Evolutionary conservation across 2,888 invertebrate genomes (phyloP), one percentile per base, ranked within the genome.

Genomic region (Rapana venosa): DNA sequence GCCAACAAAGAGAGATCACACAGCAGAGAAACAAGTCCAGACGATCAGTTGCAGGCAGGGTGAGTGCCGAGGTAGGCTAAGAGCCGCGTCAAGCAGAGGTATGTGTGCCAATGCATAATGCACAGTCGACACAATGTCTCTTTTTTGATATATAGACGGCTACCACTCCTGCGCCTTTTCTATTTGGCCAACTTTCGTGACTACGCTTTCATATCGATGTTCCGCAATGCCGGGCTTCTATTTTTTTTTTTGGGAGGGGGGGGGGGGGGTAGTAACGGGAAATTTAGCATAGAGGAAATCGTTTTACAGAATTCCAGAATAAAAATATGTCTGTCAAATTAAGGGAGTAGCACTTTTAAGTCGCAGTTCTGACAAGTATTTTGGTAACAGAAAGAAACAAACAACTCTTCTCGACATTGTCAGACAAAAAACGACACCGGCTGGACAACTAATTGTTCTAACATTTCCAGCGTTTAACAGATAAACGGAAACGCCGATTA

Each of bases 101-200:
- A n/a, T n/a, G 74, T n/a, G 30, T 74, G 74, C 26, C 74, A 74
- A 74, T 74, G 74, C 74, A 74, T 74, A 74, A 74, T 74, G 74
- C n/a, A 74, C 74, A n/a, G n/a, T 74, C 74, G n/a, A 74, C 74
- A 74, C 74, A 74, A 74, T 74, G 6, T n/a, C 13, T 26, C n/a
- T n/a, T 74, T 70, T 74, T 30, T 74, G 74, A n/a, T 74, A n/a
- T 30, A 30, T 74, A 74, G 74, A 30, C 17, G 66, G 30, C 74
- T n/a, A 30, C 17, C 20, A 22, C n/a, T 13, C 13, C 74, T n/a
- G n/a, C 13, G n/a, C 74, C 74, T 26, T 74, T 13, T 79, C 32
- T 47, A 47, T 26, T 66, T 66, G 26, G 1, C 74, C 74, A 74
- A 74, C 74, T 74, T 26, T n/a, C 26, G 6, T n/a, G 2, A 74